Percentiles rank a stretch among this genome's conserved stretches.
Conservation (phyloP, 2,888 invertebrate genomes). For the Stramonita haemastoma region DNA sequence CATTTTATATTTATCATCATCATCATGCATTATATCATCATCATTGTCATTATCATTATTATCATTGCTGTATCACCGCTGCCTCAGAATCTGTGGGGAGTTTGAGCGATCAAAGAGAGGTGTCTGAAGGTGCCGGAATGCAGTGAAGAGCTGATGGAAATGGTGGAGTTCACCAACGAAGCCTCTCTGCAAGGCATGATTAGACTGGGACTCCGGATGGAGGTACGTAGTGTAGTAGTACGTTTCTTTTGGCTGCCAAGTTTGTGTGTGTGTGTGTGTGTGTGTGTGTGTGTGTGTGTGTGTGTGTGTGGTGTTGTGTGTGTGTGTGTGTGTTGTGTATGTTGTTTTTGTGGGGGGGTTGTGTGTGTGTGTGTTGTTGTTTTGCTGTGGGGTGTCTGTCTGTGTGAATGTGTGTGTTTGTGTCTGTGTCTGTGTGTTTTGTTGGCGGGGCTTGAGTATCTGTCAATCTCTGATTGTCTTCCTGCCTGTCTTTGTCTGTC, state of each 20-base stretch:
- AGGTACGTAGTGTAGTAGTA: not conserved
- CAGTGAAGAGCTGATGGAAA: constrained; percentile 89
- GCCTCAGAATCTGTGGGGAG: constrained; percentile 79
- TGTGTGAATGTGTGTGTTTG: no score
- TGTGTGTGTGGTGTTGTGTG: no score
- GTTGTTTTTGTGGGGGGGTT: no score
- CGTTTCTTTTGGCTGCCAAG: no score
- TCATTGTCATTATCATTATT: not conserved
- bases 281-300: no score
- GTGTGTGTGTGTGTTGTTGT: no score
- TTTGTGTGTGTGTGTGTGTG: no score
- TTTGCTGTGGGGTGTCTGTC: no score
- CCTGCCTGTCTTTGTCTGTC: not conserved
- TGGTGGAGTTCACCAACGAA: constrained; percentile 88
- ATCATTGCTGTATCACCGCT: not conserved
- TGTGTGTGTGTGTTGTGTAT: no score
- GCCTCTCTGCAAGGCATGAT: constrained; percentile 85
- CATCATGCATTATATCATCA: not conserved
- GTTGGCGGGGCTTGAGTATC: no score
- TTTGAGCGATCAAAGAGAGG: constrained; percentile 85
- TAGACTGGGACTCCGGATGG: not conserved
- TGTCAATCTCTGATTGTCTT: not conserved
- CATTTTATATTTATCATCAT: not conserved
- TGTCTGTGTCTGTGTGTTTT: no score
- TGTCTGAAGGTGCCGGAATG: constrained; percentile 87